Evolutionary conservation across 2,888 invertebrate genomes (phyloP), one percentile per base, ranked within the genome.

Genomic region (Sialis fuliginosa): DNA sequence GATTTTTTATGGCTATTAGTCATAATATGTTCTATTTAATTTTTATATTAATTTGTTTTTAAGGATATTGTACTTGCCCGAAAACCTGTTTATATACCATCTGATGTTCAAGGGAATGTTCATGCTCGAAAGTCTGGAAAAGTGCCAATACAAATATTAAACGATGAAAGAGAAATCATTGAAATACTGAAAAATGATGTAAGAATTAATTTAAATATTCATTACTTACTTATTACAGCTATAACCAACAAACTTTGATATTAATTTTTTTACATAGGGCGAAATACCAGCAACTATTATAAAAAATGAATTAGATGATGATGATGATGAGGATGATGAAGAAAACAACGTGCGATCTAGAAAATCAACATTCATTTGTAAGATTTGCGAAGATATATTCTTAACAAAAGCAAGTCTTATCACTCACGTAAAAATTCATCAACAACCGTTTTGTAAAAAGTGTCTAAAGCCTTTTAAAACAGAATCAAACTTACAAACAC

Each of bases 351-450:
- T 12, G 12, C 37, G 12, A 37, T 12, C n/a, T 6, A 37, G 12
- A 37, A 37, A 37, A 37, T 37, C 37, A 10, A 12, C 10, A 1
- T 45, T 30, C 39, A 22, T 13, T 10, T 45, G 45, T 10, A 47
- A 47, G 31, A 42, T 47, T 8, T 47, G 47, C 34, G 31, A 42
- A 32, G 42, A 42, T 34, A 22, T 30, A 34, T 47, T 33, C 31
- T 35, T 30, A 42, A 42, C 37, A 30, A 34, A 39, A n/a, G 13
- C 42, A 5, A 35, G 42, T 42, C 35, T 47, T 7, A 22, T 47
- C 8, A 42, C 42, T 9, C 47, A 47, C 22, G 42, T 47, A 35
- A 42, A 47, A 42, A 37, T 42, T 10, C 47, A 47, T 31, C 47
- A 47, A 42, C 42, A 47, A 9, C 47, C 47, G 13, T 47, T 47